Conservation (phyloP, 2,797 vertebrate genomes). For the Gorsachius magnificus region DNA sequence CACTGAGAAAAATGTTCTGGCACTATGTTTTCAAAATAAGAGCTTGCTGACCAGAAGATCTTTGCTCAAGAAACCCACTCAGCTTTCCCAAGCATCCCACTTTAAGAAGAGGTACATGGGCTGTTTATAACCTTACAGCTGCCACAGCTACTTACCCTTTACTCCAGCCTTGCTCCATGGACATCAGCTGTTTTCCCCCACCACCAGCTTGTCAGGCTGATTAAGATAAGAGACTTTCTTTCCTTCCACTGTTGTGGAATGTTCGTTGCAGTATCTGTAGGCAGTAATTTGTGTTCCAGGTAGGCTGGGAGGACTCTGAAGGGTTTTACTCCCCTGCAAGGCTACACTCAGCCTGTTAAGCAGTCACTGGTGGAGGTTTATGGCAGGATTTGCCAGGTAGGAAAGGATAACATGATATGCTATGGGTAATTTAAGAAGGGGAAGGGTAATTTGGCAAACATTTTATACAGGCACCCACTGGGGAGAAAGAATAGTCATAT, state of each 20-base stretch:
- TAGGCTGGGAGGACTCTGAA: not conserved
- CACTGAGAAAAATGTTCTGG: not conserved
- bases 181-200: not conserved
- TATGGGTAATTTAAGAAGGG: not conserved
- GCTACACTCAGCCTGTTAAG: not conserved
- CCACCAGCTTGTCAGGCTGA: not conserved
- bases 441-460: not conserved
- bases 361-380: not conserved
- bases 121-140: not conserved
- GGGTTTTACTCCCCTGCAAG: not conserved
- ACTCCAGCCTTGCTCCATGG: not conserved
- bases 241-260: not conserved
- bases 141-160: not conserved
- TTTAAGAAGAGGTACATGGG: fast-evolving
- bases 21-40: not conserved
- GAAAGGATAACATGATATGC: not conserved
- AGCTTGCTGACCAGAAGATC: not conserved
- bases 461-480: not conserved
- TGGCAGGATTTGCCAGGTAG: not conserved
- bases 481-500: not conserved
- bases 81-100: not conserved
- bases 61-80: not conserved
- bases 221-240: not conserved
- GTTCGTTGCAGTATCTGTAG: not conserved
- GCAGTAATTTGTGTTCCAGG: conserved; percentile 3